Conservation (phyloP, 2,888 invertebrate genomes). For the Platycnemis pennipes region DNA sequence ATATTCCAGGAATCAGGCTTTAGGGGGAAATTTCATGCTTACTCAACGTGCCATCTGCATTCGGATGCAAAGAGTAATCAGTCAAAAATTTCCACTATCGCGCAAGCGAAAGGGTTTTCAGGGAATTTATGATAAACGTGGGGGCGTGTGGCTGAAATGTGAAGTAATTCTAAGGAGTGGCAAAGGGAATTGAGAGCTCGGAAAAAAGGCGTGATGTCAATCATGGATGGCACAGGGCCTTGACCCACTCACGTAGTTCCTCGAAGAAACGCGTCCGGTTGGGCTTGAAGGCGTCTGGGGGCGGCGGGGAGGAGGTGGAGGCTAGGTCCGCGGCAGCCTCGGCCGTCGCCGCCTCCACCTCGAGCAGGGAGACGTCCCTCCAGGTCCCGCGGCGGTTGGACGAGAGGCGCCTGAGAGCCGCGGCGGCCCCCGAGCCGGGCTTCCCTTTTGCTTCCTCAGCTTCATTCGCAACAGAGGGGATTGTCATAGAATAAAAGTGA, state of each 20-base stretch:
- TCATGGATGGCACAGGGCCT: neutral
- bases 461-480: neutral
- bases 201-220: too few species aligned
- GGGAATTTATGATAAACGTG: too few species aligned
- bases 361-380: slow-evolving; percentile 83
- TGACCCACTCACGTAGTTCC: slow-evolving; percentile 71
- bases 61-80: too few species aligned
- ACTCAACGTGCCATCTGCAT: too few species aligned
- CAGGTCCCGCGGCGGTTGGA: slow-evolving; percentile 36
- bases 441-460: slow-evolving; percentile 43
- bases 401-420: slow-evolving; percentile 30
- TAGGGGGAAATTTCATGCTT: too few species aligned
- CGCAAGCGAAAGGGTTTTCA: too few species aligned
- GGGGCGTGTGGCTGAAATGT: too few species aligned
- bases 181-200: too few species aligned
- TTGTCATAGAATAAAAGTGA: neutral
- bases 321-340: slow-evolving; percentile 29
- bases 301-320: slow-evolving; percentile 18
- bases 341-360: slow-evolving; percentile 78
- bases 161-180: too few species aligned
- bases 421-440: neutral
- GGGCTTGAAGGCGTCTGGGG: slow-evolving; percentile 21
- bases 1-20: too few species aligned
- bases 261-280: slow-evolving; percentile 72
- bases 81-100: too few species aligned